phyloP scores from a whole-genome alignment of 1,140 invertebrate genomes.

The Hormaphis cornu region DNA sequence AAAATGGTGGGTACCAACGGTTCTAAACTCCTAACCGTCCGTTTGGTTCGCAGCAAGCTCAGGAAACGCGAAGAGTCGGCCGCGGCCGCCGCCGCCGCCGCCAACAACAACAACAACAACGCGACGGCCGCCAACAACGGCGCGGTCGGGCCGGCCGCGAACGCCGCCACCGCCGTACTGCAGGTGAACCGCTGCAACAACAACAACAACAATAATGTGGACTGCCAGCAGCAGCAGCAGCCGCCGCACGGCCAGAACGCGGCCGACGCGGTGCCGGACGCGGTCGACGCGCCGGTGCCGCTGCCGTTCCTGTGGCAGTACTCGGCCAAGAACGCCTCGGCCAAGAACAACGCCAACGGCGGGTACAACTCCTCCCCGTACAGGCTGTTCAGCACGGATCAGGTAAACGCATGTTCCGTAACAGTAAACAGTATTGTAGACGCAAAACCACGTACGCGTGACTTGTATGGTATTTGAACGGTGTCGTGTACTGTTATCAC shows the following conservation, averaged over 20 bases:
- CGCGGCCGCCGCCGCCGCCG: conserved; percentile 26
- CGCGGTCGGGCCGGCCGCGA: conserved; percentile 2
- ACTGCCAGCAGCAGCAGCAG: conserved; percentile 33
- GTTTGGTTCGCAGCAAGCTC: conserved; percentile 77
- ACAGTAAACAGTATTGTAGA: too few relatives aligned
- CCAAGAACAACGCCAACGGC: conserved; percentile 50
- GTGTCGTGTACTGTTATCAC: too few relatives aligned
- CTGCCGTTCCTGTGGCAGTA: conserved; percentile 67
- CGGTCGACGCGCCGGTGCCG: conserved; percentile 39
- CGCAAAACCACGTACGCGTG: too few relatives aligned
- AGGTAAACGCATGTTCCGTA: conserved; percentile 49
- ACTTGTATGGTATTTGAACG: too few relatives aligned
- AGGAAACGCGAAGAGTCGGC: conserved; percentile 63
- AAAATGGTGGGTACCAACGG: conserved; percentile 68
- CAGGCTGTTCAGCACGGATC: conserved; percentile 65
- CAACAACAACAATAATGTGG: conserved; percentile 33
- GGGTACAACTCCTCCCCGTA: conserved; percentile 45
- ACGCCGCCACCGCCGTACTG: conserved; percentile 18
- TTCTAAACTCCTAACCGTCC: conserved; percentile 66
- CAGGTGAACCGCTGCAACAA: conserved; percentile 38
- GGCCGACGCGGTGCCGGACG: neutral
- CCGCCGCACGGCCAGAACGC: conserved; percentile 4
- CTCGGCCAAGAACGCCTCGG: conserved; percentile 53
- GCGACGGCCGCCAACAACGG: conserved; percentile 32
- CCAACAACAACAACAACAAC: too few relatives aligned